Evolutionary conservation across 1,140 invertebrate species (phyloP).

Genomic region (Zophobas morio): DNA sequence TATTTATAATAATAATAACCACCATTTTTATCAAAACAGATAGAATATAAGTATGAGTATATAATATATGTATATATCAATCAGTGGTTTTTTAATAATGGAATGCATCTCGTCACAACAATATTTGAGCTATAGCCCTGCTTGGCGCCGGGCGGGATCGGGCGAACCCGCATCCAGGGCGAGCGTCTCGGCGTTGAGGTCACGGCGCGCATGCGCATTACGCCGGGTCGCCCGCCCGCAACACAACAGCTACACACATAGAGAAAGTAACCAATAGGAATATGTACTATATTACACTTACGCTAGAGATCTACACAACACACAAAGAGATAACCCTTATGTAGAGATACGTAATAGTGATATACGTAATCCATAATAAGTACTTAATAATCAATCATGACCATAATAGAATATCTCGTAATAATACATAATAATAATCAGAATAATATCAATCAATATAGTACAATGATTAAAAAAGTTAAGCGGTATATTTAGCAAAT

Average conservation of each 20-base stretch:
- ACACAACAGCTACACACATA: constrained; percentile 68
- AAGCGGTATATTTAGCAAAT: constrained; percentile 60
- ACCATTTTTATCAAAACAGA: constrained; percentile 69
- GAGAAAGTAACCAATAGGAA: constrained; percentile 68
- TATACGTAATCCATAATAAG: constrained; percentile 59
- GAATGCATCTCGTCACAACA: constrained; percentile 69
- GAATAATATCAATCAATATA: constrained; percentile 53
- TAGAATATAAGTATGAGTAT: constrained; percentile 67
- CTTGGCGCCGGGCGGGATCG: constrained; percentile 58
- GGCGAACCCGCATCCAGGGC: constrained; percentile 59
- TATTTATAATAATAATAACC: constrained; percentile 67
- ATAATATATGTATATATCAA: constrained; percentile 66
- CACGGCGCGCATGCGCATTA: neutral
- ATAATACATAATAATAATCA: constrained; percentile 56
- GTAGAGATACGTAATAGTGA: constrained; percentile 62
- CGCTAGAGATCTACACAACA: constrained; percentile 68
- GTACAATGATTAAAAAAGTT: constrained; percentile 54
- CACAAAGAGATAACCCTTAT: constrained; percentile 68
- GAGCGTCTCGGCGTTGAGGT: constrained; percentile 49
- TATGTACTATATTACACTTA: constrained; percentile 68
- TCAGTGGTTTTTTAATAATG: constrained; percentile 66
- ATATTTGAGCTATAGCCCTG: constrained; percentile 68
- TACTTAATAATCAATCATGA: constrained; percentile 57
- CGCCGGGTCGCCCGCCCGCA: constrained; percentile 61
- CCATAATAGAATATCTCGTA: constrained; percentile 55